Conservation (phyloP, 1,140 invertebrate species). For the Atta colombica region DNA sequence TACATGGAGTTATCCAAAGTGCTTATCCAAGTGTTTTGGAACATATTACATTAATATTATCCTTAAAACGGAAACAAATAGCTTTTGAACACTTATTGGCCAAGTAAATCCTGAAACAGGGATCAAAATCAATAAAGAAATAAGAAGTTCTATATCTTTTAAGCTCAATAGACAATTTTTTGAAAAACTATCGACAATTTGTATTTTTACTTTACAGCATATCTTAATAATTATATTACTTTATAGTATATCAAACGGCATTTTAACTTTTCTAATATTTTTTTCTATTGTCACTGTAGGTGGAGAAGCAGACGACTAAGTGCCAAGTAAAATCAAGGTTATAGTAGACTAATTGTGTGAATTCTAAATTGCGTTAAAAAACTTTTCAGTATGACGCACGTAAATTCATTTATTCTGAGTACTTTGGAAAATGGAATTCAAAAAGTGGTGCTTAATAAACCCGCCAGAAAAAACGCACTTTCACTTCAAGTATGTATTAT, state of each 20-base stretch:
- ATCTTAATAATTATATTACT: not conserved
- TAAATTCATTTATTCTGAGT: slow-evolving; percentile 63
- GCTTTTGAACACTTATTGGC: too few relatives aligned
- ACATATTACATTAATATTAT: too few relatives aligned
- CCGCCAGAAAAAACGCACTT: slow-evolving; percentile 93
- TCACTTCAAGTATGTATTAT: slow-evolving; percentile 79
- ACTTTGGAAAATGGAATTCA: slow-evolving; percentile 86
- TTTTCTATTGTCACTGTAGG: not conserved
- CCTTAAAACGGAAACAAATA: too few relatives aligned
- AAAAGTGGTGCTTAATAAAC: slow-evolving; percentile 91
- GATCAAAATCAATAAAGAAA: too few relatives aligned
- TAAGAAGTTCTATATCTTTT: not conserved
- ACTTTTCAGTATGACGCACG: not conserved
- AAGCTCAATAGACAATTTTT: not conserved
- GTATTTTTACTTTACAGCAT: not conserved
- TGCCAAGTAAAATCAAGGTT: slow-evolving; percentile 7
- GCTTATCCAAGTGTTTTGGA: too few relatives aligned
- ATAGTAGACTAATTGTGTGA: not conserved
- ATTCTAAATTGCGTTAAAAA: not conserved
- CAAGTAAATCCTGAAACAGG: too few relatives aligned
- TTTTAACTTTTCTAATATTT: not conserved
- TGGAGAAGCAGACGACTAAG: too few relatives aligned
- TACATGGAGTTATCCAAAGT: too few relatives aligned
- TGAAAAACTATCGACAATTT: not conserved
- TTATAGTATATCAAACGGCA: not conserved